Evolutionary conservation across 2,113 vertebrate species (phyloP), one percentile per base, ranked within the genome.

Genomic region (Hiodon tergisus): DNA sequence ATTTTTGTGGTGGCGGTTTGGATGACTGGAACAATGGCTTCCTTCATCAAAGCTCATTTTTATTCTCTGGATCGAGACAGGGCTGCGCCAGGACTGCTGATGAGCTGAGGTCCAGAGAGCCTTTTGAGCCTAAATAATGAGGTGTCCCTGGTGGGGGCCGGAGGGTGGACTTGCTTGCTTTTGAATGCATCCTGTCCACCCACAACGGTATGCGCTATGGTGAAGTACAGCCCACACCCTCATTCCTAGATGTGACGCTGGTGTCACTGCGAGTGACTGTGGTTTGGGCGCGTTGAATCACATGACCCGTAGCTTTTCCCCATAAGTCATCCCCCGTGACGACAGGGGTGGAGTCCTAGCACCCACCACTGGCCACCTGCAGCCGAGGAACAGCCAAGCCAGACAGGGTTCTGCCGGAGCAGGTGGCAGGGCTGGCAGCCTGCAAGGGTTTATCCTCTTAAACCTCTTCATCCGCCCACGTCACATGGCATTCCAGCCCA

Each of bases 331-430:
- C 54, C 10, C 5, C 10, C 10, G 71, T n/a, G 4, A 48, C 31
- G 31, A 31, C 1, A 48, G 48, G 14, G 71, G 58, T n/a, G 71
- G 71, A 52, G 59, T 31, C 46, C 8, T 51, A 13, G 74, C 53
- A 72, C 54, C 16, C 67, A 53, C 73, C 55, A 46, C 16, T 65
- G 79, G 58, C 70, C 66, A 55, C 46, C 70, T 66, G 74, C 71
- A 77, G 69, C 72, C 72, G 65, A 71, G 47, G 7, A 8, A 14
- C 7, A n/a, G 71, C 59, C 10, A 65, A 61, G 58, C 14, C 5
- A 14, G 61, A 61, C 50, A 73, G 63, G n/a, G 69, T 17, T 14
- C 52, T 31, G 66, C 2, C 2, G 6, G 52, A 70, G 63, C 54
- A 69, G 74, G 63, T 75, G 73, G 60, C 62, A 52, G 61, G 61